Evolutionary conservation across 2,888 invertebrate species (phyloP).

Genomic region (Cyaniris semiargus): DNA sequence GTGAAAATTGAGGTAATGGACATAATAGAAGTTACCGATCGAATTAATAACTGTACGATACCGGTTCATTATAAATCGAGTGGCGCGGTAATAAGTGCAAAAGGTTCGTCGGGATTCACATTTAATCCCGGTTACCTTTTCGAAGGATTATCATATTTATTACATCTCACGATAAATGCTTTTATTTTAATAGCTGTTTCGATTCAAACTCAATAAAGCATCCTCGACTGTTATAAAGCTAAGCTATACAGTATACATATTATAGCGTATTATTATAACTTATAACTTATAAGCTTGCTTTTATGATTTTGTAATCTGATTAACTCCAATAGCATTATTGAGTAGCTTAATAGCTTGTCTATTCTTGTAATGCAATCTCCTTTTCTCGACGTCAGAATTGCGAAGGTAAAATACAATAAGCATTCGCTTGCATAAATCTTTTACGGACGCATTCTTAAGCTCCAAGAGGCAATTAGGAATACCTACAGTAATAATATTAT

Average conservation of each 20-base stretch:
- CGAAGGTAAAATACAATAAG: constrained; percentile 9
- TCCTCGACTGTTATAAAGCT: background rate
- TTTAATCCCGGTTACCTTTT: constrained; percentile 2
- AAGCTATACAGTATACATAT: background rate
- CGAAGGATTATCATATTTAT: constrained; percentile 12
- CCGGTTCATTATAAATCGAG: constrained; percentile 18
- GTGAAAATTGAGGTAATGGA: constrained; percentile 2
- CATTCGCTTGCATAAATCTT: background rate
- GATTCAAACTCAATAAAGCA: background rate
- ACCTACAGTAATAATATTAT: background rate
- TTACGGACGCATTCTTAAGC: background rate
- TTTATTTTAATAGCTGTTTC: background rate
- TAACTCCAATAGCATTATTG: background rate
- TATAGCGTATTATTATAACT: background rate
- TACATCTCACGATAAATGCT: constrained; percentile 11
- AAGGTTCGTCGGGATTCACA: background rate
- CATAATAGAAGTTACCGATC: constrained; percentile 6
- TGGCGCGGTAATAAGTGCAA: background rate
- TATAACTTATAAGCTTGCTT: background rate
- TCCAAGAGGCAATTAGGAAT: background rate
- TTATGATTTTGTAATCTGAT: background rate
- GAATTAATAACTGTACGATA: constrained; percentile 3
- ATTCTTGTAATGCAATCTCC: background rate
- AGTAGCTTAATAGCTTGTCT: background rate
- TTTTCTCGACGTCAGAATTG: background rate